A percentile compares a stretch with the other conserved stretches of the same genome.
These are phyloP conservation scores for Rissa tridactyla DNA, from an alignment of 2,113 vertebrate species.

Conservation along the genomic window DNA sequence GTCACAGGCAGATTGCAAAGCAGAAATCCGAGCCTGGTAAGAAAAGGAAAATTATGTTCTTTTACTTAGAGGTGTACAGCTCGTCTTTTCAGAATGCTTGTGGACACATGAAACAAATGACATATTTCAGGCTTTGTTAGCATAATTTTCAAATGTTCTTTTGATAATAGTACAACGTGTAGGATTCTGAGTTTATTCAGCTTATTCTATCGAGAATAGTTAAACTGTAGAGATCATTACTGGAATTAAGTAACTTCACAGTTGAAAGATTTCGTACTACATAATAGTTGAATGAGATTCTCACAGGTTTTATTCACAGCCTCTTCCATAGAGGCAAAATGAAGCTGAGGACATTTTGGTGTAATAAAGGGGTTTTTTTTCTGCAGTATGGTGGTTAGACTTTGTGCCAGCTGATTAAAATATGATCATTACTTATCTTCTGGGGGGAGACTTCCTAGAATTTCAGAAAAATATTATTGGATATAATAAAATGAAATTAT, in stretches of 20 bases:
- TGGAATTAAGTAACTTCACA: not conserved
- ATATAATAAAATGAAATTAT: constrained; percentile 41
- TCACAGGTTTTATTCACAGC: not conserved
- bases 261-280: not conserved
- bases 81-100: not conserved
- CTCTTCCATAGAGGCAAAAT: not conserved
- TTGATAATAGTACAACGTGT: not conserved
- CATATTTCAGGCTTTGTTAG: not conserved
- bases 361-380: not conserved
- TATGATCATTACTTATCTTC: constrained; percentile 8
- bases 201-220: not conserved
- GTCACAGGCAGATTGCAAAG: constrained; percentile 65
- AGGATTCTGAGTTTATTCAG: not conserved
- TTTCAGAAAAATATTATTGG: constrained; percentile 59
- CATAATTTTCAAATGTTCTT: not conserved
- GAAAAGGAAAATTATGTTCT: not conserved
- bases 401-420: constrained; percentile 31
- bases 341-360: not conserved
- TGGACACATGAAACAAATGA: not conserved
- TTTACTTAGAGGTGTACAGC: not conserved
- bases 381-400: not conserved
- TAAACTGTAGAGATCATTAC: not conserved
- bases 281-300: not conserved
- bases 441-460: constrained; percentile 44
- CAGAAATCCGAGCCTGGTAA: constrained; percentile 79